A percentile compares a stretch with the other conserved stretches of the same genome.
phyloP scores from a whole-genome alignment of 2,797 vertebrate genomes.

The Sebastes vulpes region DNA sequence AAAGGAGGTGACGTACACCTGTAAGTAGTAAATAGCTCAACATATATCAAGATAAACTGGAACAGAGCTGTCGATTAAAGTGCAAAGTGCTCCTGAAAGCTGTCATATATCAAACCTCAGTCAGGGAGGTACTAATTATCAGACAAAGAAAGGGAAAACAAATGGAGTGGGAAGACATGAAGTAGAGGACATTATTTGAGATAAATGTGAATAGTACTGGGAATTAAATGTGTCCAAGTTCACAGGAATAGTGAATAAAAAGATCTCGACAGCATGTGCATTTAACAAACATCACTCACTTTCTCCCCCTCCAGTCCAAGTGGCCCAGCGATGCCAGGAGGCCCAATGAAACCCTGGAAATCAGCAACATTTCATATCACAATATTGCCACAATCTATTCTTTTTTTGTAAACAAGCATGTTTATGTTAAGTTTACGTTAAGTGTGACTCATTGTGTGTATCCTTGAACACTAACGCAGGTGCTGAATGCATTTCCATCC shows the following conservation, averaged over 20 bases:
- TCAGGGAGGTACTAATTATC: background rate
- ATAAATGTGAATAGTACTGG: background rate
- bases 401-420: background rate
- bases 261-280: background rate
- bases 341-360: conserved; percentile 95
- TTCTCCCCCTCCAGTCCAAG: conserved; percentile 92
- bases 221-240: background rate
- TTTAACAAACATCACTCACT: conserved; percentile 82
- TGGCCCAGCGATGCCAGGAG: conserved; percentile 91
- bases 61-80: background rate
- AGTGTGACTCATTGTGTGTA: too few relatives aligned
- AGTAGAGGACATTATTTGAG: background rate
- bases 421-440: too few relatives aligned
- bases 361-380: background rate
- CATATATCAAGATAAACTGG: background rate
- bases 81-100: background rate
- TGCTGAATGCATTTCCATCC: too few relatives aligned
- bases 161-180: background rate
- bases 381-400: background rate
- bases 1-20: background rate
- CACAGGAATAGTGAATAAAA: background rate
- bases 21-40: background rate
- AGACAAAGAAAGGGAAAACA: background rate
- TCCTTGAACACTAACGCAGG: background rate
- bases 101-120: background rate